Base-by-base conservation (phyloP, 2,113 vertebrate genomes). In the Lampris megalopsis region DNA sequence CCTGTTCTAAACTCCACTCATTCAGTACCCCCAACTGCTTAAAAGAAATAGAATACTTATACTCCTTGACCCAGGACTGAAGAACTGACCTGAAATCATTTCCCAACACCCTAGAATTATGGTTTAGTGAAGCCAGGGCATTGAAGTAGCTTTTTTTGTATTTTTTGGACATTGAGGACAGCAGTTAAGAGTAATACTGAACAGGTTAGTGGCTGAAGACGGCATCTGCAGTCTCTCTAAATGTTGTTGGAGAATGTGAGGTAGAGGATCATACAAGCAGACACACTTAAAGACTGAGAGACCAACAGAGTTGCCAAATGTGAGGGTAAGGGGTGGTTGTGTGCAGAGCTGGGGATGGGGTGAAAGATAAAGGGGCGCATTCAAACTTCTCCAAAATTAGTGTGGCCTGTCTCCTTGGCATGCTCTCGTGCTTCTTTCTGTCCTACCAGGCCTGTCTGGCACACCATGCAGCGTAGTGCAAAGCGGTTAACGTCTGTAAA, bases 341-440 rank as follows among this genome's bases (percentile, higher is more conserved):
- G 68, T 70, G 79, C 77, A 50, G 66, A 82, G 74, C 77, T 69
- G 78, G 79, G 75, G 49, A 50, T 48, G 63, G 41, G 11, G 9
- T 35, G 50, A 62, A 47, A 53, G 79, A 41, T 9, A 24, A 38
- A 81, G 66, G 24, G 47, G 77, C 49, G 35, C 48, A 24, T 67
- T 97, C 93, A 99, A 89, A 99, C 96, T 89, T 99, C 98, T 9
- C 98, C 98, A 1, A 99, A 99, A 82, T 96, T 99, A 91, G 98
- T 94, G 86, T 99, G 98, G 52, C 98, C 98, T 0, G 98, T 99
- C 86, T 98, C 97, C 95, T 94, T 97, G 91, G 98, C 98, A 1
- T 99, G 98, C 36, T 98, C 96, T 6, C 97, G 95, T 38, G 98
- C 98, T 85, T 99, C 96, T 43, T 92, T 94, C 85, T 99, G 98